A percentile compares a stretch with the other conserved stretches of the same genome.
phyloP scores from a whole-genome alignment of 2,113 vertebrate species.

The Phaetusa simplex region DNA sequence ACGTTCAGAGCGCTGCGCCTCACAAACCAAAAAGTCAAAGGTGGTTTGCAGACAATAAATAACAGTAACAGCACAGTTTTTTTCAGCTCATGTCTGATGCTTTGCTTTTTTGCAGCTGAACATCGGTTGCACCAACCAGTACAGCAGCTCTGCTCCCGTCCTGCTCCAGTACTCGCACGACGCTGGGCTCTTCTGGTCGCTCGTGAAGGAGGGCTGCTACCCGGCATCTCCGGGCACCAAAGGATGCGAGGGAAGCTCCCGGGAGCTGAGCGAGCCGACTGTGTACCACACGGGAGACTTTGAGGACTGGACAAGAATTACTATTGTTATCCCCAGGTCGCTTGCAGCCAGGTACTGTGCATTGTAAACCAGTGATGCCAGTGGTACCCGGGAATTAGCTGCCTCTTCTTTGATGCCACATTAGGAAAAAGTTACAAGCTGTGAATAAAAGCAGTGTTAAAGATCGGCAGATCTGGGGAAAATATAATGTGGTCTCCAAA shows the following conservation, averaged over 20 bases:
- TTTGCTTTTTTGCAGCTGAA: constrained; percentile 80
- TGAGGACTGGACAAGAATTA: constrained; percentile 95
- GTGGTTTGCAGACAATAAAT: background rate
- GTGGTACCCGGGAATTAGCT: background rate
- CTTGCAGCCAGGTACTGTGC: constrained; percentile 87
- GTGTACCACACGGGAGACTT: constrained; percentile 90
- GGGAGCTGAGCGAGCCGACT: constrained; percentile 87
- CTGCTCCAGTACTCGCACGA: constrained; percentile 95
- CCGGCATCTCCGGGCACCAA: constrained; percentile 83
- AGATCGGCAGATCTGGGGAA: background rate
- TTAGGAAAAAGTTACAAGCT: background rate
- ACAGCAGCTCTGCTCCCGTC: constrained; percentile 85
- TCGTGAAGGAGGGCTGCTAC: constrained; percentile 93
- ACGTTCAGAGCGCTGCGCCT: background rate
- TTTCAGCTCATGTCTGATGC: background rate
- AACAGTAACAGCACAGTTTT: background rate
- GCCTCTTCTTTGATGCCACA: background rate
- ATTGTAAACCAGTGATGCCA: background rate
- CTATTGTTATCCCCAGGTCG: constrained; percentile 86
- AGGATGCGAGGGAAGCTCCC: constrained; percentile 89
- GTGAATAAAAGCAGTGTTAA: background rate
- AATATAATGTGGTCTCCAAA: background rate
- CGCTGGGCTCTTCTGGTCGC: constrained; percentile 91
- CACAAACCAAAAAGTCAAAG: background rate
- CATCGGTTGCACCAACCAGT: constrained; percentile 89